Evolutionary conservation across 1,140 invertebrate genomes (phyloP).

Genomic region (Trissolcus basalis): DNA sequence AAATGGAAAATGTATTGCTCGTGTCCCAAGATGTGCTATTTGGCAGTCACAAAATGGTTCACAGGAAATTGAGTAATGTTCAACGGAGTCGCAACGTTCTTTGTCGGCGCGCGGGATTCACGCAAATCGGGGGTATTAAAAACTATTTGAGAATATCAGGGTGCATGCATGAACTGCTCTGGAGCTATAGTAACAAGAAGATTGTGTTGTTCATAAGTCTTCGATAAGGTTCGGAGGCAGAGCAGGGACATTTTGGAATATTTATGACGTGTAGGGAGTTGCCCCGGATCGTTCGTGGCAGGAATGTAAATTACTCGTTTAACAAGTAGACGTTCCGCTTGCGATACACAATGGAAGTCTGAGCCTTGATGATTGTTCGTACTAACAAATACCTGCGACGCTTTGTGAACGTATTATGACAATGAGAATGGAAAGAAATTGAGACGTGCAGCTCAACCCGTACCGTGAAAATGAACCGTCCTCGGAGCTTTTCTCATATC

Average conservation of each 20-base stretch:
- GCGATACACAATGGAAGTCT: conserved; percentile 49
- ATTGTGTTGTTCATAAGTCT: conserved; percentile 53
- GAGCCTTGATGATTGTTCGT: conserved; percentile 36
- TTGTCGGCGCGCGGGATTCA: conserved; percentile 4
- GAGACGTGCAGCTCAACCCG: conserved; percentile 25
- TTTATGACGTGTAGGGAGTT: conserved; percentile 60
- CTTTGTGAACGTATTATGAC: conserved; percentile 41
- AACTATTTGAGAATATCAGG: conserved; percentile 24
- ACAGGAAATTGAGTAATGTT: conserved; percentile 22
- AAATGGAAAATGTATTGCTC: conserved; percentile 25
- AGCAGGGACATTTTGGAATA: conserved; percentile 56
- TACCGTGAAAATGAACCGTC: conserved; percentile 18
- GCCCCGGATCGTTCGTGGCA: conserved; percentile 53
- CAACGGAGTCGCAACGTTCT: not conserved
- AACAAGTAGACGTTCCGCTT: conserved; percentile 56
- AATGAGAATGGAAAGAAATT: conserved; percentile 42
- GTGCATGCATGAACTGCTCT: conserved; percentile 27
- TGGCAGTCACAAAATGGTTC: not conserved
- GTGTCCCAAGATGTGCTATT: too few relatives aligned
- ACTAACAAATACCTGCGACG: conserved; percentile 42
- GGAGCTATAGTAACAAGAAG: conserved; percentile 32
- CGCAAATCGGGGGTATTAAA: conserved; percentile 4
- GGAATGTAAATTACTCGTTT: conserved; percentile 62
- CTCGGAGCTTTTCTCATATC: not conserved
- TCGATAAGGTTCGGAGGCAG: conserved; percentile 42